These are phyloP conservation scores for Pterostichus madidus DNA, from an alignment of 2,888 invertebrate genomes.

Conservation along the genomic window DNA sequence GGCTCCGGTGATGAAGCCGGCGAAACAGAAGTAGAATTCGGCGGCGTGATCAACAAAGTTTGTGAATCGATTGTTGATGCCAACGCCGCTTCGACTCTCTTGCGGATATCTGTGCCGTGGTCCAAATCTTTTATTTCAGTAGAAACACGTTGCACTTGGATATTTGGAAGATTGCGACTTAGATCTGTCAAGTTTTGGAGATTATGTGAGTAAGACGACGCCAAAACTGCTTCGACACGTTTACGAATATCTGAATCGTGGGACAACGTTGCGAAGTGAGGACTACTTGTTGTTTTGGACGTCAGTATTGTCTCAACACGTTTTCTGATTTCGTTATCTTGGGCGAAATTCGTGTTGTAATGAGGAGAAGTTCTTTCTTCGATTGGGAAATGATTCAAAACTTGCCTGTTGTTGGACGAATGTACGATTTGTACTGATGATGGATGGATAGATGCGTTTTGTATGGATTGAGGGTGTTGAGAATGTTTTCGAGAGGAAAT, in stretches of 20 bases:
- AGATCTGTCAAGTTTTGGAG: conserved; percentile 23
- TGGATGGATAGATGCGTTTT: no score
- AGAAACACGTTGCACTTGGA: conserved; percentile 60
- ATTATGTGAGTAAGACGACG: conserved; percentile 25
- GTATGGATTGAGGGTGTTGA: neutral
- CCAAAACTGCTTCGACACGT: conserved; percentile 33
- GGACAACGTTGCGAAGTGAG: neutral
- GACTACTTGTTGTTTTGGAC: neutral
- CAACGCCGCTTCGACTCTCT: conserved; percentile 83
- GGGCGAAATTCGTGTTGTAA: neutral
- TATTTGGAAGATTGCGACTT: neutral
- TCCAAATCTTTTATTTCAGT: conserved; percentile 71
- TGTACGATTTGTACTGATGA: conserved; percentile 13
- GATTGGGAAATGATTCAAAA: conserved; percentile 7
- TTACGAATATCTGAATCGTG: conserved; percentile 12
- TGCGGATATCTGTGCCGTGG: conserved; percentile 80
- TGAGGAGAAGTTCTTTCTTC: conserved; percentile 10
- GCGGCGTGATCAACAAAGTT: conserved; percentile 80
- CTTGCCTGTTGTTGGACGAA: conserved; percentile 18
- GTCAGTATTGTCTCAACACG: conserved; percentile 33
- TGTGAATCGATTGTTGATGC: conserved; percentile 79
- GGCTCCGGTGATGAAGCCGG: conserved; percentile 80
- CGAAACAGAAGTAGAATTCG: conserved; percentile 81
- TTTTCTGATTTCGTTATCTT: conserved; percentile 17
- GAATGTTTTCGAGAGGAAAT: conserved; percentile 70